Conservation (phyloP, 1,140 invertebrate genomes). For the Sesamia nonagrioides region DNA sequence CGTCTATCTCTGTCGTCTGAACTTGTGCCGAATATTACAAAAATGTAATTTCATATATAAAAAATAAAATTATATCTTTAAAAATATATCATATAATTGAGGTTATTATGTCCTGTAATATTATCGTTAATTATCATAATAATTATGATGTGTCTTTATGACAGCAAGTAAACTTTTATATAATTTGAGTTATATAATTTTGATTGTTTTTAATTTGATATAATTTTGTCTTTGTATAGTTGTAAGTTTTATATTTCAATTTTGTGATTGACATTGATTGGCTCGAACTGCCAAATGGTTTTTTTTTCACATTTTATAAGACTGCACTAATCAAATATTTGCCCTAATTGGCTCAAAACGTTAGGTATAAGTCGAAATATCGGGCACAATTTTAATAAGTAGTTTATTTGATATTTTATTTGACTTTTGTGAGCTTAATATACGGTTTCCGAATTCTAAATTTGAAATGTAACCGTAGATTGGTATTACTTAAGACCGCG, state of each 20-base stretch:
- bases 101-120: not conserved
- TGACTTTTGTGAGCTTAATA: too few relatives aligned
- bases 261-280: not conserved
- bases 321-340: not conserved
- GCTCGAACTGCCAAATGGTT: constrained; percentile 12
- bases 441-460: too few relatives aligned
- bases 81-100: constrained; percentile 10
- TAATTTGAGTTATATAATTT: not conserved
- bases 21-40: not conserved
- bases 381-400: not conserved
- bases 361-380: not conserved
- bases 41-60: not conserved
- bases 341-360: not conserved
- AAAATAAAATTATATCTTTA: not conserved
- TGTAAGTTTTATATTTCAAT: constrained; percentile 5
- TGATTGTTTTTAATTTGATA: not conserved
- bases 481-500: too few relatives aligned
- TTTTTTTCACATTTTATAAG: constrained; percentile 9
- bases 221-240: constrained; percentile 2
- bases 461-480: too few relatives aligned
- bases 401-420: not conserved
- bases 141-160: not conserved
- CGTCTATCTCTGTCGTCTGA: not conserved
- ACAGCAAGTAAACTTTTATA: not conserved
- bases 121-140: not conserved